Evolutionary conservation across 2,888 invertebrate genomes (phyloP).

Genomic region (Trichogramma dendrolimi): DNA sequence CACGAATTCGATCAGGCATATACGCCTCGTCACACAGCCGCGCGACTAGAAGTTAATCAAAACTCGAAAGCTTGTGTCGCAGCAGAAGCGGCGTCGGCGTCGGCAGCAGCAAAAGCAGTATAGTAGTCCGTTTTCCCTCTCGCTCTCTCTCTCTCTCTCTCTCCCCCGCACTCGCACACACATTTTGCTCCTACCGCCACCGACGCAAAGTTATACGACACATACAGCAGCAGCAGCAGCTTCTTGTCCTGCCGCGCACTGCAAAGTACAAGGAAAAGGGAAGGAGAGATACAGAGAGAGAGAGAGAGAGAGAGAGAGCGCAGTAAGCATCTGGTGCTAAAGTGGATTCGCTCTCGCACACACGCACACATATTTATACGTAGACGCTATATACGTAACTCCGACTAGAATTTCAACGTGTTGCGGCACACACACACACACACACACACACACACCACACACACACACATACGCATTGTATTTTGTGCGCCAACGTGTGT

Average conservation of each 20-base stretch:
- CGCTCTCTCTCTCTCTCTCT: slow-evolving; percentile 27
- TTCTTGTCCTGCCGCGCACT: too few species aligned
- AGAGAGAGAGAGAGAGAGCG: slow-evolving; percentile 17
- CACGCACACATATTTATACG: not conserved
- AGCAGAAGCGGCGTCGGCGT: slow-evolving; percentile 8
- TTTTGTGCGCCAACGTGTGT: not conserved
- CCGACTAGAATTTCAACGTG: slow-evolving; percentile 6
- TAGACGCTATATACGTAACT: slow-evolving; percentile 10
- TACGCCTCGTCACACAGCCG: slow-evolving; percentile 22
- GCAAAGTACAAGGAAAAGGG: too few species aligned
- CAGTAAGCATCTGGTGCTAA: slow-evolving; percentile 34
- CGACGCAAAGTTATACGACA: too few species aligned
- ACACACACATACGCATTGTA: not conserved
- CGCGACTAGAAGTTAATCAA: slow-evolving; percentile 45
- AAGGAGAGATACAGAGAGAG: too few species aligned
- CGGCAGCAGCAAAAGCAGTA: slow-evolving; percentile 1
- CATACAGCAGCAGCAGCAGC: too few species aligned
- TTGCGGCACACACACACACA: not conserved
- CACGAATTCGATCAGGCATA: slow-evolving; percentile 40
- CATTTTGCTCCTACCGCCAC: too few species aligned
- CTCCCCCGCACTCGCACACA: too few species aligned
- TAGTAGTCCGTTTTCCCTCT: slow-evolving; percentile 28
- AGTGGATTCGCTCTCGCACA: slow-evolving; percentile 29
- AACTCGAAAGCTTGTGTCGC: slow-evolving; percentile 34
- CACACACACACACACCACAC: not conserved